Base-by-base conservation (phyloP, 2,888 invertebrate genomes). In the Cremastinae sp. region DNA sequence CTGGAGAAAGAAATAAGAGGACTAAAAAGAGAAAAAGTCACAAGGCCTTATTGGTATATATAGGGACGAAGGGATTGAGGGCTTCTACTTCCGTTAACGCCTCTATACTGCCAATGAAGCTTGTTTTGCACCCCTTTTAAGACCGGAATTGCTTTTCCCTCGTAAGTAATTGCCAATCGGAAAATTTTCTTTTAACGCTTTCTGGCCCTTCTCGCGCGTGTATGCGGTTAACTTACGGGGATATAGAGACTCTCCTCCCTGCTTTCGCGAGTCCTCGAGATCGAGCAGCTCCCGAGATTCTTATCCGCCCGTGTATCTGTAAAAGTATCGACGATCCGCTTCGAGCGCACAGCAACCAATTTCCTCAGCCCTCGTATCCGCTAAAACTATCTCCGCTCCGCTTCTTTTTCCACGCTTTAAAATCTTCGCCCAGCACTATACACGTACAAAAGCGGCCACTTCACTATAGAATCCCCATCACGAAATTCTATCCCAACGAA, bases 121-220 rank as follows among this genome's bases (percentile, higher is more conserved):
- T 36, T 22, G 28, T 43, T 66, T 22, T 43, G 49, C 16, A 4
- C 20, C 59, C 18, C n/a, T n/a, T n/a, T n/a, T n/a, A n/a, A 38
- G 14, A 53, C 18, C 72, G 78, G 59, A 80, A 80, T 80, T 80
- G 78, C 69, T 78, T 80, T 69, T 74, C 74, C 59, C 78, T 78
- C 65, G 75, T 79, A 79, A 80, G 79, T 80, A 80, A 80, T 80
- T 80, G 80, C 78, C 80, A 79, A 80, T 80, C 79, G 80, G 62
- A 74, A 70, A 80, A 79, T 80, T 80, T 80, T 80, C 75, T 78
- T 80, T 78, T 70, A 79, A 80, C 79, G 61, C 76, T 65, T 68
- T n/a, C n/a, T n/a, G n/a, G n/a, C n/a, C n/a, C n/a, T n/a, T n/a
- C n/a, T n/a, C n/a, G n/a, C n/a, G n/a, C n/a, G n/a, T n/a, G n/a